Evolutionary conservation across 2,113 vertebrate genomes (phyloP).

Genomic region (Zosterops lateralis): DNA sequence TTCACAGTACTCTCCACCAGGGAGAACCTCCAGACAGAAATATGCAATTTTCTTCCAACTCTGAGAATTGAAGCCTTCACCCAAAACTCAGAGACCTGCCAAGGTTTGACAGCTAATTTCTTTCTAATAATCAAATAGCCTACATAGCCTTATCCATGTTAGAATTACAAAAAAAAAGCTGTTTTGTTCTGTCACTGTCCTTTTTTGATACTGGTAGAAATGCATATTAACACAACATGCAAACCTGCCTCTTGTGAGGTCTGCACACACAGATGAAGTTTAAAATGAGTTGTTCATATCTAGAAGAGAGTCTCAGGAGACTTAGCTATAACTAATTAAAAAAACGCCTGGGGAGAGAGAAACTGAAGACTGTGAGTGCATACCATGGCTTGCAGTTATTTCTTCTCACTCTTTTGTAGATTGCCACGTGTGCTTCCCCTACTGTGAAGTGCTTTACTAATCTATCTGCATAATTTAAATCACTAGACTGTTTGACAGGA

Average conservation of each 20-base stretch:
- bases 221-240: not conserved
- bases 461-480: not conserved
- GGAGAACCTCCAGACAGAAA: not conserved
- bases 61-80: not conserved
- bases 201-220: not conserved
- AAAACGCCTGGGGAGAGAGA: not conserved
- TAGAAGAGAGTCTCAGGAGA: not conserved
- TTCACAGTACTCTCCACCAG: not conserved
- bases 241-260: not conserved
- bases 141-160: not conserved
- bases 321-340: not conserved
- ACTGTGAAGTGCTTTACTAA: not conserved
- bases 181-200: not conserved
- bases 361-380: not conserved
- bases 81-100: not conserved
- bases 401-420: not conserved
- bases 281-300: not conserved
- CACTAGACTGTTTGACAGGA: not conserved
- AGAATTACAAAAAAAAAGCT: not conserved
- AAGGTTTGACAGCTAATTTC: not conserved
- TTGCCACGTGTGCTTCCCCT: not conserved
- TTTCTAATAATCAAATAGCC: not conserved
- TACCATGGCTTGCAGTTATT: not conserved
- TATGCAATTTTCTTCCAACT: rapidly evolving
- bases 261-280: not conserved